Evolutionary conservation across 2,113 vertebrate genomes (phyloP).

Genomic region (Caracal caracal): DNA sequence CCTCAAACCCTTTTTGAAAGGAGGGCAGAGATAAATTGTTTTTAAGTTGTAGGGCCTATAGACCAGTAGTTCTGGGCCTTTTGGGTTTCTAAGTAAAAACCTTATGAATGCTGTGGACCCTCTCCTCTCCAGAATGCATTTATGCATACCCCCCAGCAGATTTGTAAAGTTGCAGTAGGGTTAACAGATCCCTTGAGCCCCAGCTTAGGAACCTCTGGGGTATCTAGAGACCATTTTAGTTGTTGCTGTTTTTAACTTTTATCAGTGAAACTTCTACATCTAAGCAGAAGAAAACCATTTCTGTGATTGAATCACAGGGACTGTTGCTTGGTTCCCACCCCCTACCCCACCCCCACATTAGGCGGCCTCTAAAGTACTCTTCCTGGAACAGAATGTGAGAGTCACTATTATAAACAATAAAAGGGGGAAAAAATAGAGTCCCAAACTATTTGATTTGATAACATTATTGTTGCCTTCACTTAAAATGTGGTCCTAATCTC

Average conservation of each 20-base stretch:
- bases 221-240: neutral
- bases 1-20: neutral
- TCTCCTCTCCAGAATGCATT: neutral
- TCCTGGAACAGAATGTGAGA: neutral
- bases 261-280: neutral
- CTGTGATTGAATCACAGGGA: neutral
- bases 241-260: neutral
- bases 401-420: neutral
- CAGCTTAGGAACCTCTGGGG: neutral
- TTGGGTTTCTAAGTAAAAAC: neutral
- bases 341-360: neutral
- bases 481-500: neutral
- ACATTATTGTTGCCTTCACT: neutral
- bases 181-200: neutral
- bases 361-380: neutral
- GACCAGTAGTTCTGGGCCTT: slow-evolving; percentile 14
- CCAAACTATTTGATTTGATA: neutral
- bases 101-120: neutral
- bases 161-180: neutral
- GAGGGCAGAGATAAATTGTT: neutral
- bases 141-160: neutral
- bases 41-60: neutral
- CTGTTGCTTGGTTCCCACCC: neutral
- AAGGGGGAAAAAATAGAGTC: neutral
- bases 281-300: neutral